Evolutionary conservation across 2,888 invertebrate species (phyloP), one percentile per base, ranked within the genome.

Genomic region (Aporophyla lueneburgensis): DNA sequence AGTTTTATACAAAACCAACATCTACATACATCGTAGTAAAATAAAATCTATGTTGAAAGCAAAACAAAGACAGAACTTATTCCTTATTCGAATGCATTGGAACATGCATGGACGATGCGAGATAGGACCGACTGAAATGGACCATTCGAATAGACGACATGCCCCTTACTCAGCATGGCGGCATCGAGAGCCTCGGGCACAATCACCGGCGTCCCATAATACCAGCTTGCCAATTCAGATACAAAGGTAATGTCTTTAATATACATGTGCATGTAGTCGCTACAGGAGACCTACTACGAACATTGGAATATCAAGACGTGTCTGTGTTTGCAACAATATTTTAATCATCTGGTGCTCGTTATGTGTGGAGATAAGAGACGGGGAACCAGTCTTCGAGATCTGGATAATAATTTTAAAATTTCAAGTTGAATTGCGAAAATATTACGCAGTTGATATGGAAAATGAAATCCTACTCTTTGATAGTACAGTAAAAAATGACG

Each of bases 151-250:
- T 89, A 86, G 85, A 85, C 83, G 75, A 86, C 83, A 78, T 74
- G 77, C 76, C 72, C 81, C 86, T 87, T 82, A 81, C 81, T 86
- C 85, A 85, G 83, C 80, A 73, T 49, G 14, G 61, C 80, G 76
- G 71, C 80, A 83, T 86, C 84, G 83, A 76, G 83, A 89, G 89
- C 91, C 84, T 74, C 82, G 84, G 87, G 87, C 83, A 79, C 88
- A 89, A 90, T 90, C 90, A 89, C 84, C 76, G 80, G 79, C 74
- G 84, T 81, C 73, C 83, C 82, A 84, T 83, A 85, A 85, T 87
- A 77, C 85, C 62, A 71, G 78, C 79, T 78, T 79, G 83, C 79
- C 86, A 80, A 83, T 85, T 78, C 80, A 71, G 81, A 80, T 80
- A 86, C 83, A 77, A 85, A 83, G 80, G 86, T 83, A 86, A 83